These are phyloP conservation scores for Smittia sp. DNA, from an alignment of 2,888 invertebrate species.

Conservation along the genomic window DNA sequence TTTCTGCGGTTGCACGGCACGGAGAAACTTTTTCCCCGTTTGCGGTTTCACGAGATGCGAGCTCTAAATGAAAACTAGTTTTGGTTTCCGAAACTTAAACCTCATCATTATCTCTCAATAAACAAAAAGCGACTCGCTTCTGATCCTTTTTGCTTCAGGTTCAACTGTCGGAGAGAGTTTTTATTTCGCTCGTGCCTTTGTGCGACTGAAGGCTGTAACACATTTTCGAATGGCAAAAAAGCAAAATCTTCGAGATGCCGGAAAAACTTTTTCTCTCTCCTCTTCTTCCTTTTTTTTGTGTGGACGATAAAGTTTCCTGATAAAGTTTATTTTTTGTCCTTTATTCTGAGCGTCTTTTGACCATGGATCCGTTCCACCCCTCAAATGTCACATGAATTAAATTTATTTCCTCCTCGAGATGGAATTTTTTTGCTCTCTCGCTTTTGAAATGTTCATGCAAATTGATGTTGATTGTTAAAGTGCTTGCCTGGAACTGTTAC, in stretches of 20 bases:
- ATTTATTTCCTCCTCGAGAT: background rate
- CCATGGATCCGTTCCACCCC: background rate
- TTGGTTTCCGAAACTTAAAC: background rate
- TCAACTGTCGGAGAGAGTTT: background rate
- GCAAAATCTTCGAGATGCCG: background rate
- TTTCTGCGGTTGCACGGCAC: background rate
- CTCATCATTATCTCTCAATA: slow-evolving; percentile 40
- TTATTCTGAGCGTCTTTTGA: background rate
- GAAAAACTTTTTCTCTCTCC: slow-evolving; percentile 17
- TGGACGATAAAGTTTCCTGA: slow-evolving; percentile 25
- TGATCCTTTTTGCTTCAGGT: slow-evolving; percentile 20
- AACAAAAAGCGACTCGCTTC: slow-evolving; percentile 14
- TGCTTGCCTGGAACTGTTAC: no score
- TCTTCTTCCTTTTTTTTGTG: background rate
- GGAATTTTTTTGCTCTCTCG: background rate
- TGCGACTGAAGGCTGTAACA: slow-evolving; percentile 4
- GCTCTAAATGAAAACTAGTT: slow-evolving; percentile 1
- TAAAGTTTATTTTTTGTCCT: slow-evolving; percentile 13
- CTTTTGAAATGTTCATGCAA: background rate
- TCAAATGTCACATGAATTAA: slow-evolving; percentile 14
- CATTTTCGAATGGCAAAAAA: slow-evolving; percentile 5
- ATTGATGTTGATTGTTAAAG: background rate
- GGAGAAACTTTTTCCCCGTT: background rate
- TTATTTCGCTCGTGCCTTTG: background rate
- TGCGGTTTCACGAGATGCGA: background rate